phyloP scores from a whole-genome alignment of 2,113 vertebrate genomes.

The Thinocorus orbignyianus region DNA sequence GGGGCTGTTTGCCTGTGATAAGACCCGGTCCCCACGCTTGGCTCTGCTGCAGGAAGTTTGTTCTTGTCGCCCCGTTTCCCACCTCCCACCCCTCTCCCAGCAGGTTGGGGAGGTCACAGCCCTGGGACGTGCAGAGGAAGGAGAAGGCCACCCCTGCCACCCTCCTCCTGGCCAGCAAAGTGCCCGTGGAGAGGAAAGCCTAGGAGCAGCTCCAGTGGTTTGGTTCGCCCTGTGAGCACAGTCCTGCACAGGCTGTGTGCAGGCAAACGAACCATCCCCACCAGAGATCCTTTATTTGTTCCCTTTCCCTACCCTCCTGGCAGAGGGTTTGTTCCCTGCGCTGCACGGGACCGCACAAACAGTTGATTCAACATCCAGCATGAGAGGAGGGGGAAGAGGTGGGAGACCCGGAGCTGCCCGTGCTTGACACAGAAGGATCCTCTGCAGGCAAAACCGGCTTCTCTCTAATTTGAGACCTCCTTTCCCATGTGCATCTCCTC shows the following conservation, averaged over 20 bases:
- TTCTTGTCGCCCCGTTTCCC: slow-evolving; percentile 14
- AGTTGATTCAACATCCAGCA: not conserved
- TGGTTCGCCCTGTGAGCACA: not conserved
- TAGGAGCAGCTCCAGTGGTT: not conserved
- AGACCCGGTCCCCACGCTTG: not conserved
- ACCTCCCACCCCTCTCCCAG: not conserved
- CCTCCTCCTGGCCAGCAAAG: not conserved
- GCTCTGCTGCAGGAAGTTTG: not conserved
- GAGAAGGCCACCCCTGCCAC: not conserved
- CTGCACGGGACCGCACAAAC: not conserved
- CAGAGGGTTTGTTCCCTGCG: not conserved
- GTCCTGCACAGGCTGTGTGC: not conserved
- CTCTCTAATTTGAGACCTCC: not conserved
- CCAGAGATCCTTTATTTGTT: not conserved
- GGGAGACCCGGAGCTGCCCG: accelerated
- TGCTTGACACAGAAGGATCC: not conserved
- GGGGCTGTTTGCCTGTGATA: slow-evolving; percentile 8
- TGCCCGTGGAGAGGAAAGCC: not conserved
- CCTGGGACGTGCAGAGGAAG: not conserved
- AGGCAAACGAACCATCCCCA: not conserved
- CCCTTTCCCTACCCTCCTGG: not conserved
- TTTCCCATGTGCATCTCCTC: not conserved
- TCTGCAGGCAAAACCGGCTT: not conserved
- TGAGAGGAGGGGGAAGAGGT: not conserved
- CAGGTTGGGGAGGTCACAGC: not conserved